Conservation (phyloP, 2,113 vertebrate species). For the Bucco capensis region DNA sequence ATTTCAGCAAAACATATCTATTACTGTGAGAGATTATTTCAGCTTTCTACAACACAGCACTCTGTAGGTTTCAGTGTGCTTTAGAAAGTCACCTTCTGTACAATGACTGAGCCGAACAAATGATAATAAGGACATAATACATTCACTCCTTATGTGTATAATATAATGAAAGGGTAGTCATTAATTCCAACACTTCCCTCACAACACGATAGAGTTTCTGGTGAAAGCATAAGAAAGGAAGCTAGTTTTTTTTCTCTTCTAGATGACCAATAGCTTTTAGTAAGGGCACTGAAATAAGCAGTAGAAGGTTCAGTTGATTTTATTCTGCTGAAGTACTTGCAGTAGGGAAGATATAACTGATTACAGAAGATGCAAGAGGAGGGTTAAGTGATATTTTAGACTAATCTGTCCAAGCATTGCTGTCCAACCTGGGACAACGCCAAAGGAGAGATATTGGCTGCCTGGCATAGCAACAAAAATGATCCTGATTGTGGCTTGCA, state of each 20-base stretch:
- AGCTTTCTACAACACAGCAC: not conserved
- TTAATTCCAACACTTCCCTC: not conserved
- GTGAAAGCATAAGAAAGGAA: not conserved
- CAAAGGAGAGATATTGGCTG: not conserved
- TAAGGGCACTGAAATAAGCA: not conserved
- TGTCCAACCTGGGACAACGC: not conserved
- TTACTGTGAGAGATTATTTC: not conserved
- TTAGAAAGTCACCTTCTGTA: not conserved
- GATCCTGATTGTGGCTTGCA: not conserved
- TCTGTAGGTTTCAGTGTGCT: not conserved
- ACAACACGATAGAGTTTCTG: not conserved
- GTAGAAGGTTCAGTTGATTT: not conserved
- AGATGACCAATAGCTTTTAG: not conserved
- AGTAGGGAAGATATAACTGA: not conserved
- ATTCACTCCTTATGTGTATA: not conserved
- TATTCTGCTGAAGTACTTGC: not conserved
- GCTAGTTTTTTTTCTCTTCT: not conserved
- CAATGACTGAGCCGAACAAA: not conserved
- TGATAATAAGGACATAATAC: not conserved
- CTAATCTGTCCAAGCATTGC: not conserved
- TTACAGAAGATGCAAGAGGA: not conserved
- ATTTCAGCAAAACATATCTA: not conserved
- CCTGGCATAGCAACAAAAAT: not conserved
- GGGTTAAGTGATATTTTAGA: not conserved
- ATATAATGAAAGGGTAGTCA: not conserved